Percentiles rank a stretch among this genome's conserved stretches.
phyloP scores from a whole-genome alignment of 2,888 invertebrate genomes.

The Nomada ferruginata region DNA sequence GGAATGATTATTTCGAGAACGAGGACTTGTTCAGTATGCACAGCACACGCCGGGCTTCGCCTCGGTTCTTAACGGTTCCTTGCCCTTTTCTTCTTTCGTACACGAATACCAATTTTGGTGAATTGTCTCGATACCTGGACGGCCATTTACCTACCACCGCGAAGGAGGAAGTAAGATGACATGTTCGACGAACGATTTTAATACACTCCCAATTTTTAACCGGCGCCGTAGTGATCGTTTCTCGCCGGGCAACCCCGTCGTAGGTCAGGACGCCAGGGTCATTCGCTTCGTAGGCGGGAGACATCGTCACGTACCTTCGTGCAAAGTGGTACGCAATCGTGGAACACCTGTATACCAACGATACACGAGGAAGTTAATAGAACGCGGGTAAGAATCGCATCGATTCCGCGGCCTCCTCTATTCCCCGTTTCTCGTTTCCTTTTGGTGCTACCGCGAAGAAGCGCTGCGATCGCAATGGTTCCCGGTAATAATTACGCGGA shows the following conservation, averaged over 20 bases:
- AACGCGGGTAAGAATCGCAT: constrained; percentile 19
- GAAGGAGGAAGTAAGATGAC: too few species aligned
- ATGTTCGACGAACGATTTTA: not conserved
- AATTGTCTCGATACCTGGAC: not conserved
- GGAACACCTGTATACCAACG: constrained; percentile 58
- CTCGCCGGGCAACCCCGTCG: constrained; percentile 30
- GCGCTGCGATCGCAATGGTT: not conserved
- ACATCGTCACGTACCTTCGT: constrained; percentile 60
- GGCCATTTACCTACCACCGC: not conserved
- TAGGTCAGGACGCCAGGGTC: constrained; percentile 54
- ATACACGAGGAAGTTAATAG: constrained; percentile 31
- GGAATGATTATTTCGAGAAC: not conserved
- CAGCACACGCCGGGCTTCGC: not conserved
- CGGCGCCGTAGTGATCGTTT: constrained; percentile 13
- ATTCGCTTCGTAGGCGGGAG: constrained; percentile 27
- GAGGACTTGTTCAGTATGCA: not conserved
- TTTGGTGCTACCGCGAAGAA: not conserved
- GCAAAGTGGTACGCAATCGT: constrained; percentile 70
- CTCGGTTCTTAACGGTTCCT: not conserved
- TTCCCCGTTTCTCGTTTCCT: not conserved
- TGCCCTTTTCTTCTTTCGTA: too few species aligned
- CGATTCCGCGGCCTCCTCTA: not conserved
- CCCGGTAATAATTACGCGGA: constrained; percentile 20
- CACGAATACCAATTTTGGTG: constrained; percentile 18
- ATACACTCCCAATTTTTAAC: not conserved